These are phyloP conservation scores for Bombus consobrinus DNA, from an alignment of 1,140 invertebrate species.

Conservation along the genomic window DNA sequence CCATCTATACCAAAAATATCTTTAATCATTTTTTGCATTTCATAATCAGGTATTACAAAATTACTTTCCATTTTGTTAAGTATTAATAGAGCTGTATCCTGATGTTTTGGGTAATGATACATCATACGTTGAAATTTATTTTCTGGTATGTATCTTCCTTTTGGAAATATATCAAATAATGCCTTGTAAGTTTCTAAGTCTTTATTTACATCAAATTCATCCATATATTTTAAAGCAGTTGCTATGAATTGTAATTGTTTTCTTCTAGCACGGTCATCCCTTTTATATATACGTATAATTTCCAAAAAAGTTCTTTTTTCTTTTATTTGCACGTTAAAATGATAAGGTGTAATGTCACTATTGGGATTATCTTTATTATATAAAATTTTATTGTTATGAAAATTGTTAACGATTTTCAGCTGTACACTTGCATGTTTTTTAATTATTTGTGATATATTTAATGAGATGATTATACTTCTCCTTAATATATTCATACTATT, in stretches of 20 bases:
- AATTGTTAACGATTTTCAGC: constrained; percentile 9
- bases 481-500: constrained; percentile 22
- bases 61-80: constrained; percentile 96
- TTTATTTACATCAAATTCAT: constrained; percentile 94
- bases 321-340: constrained; percentile 86
- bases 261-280: constrained; percentile 83
- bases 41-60: constrained; percentile 94
- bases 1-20: constrained; percentile 93
- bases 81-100: constrained; percentile 94
- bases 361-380: neutral
- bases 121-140: constrained; percentile 94
- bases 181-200: constrained; percentile 96
- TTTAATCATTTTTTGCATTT: constrained; percentile 91
- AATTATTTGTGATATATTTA: neutral
- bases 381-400: constrained; percentile 12
- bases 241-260: constrained; percentile 98
- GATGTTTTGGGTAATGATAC: constrained; percentile 97
- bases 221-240: constrained; percentile 93
- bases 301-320: constrained; percentile 89
- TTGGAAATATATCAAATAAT: constrained; percentile 95
- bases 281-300: constrained; percentile 88
- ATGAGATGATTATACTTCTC: neutral
- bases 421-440: neutral
- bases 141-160: constrained; percentile 92
- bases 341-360: constrained; percentile 17